Conservation (phyloP, 2,113 vertebrate species). For the Oryzias woworae region DNA sequence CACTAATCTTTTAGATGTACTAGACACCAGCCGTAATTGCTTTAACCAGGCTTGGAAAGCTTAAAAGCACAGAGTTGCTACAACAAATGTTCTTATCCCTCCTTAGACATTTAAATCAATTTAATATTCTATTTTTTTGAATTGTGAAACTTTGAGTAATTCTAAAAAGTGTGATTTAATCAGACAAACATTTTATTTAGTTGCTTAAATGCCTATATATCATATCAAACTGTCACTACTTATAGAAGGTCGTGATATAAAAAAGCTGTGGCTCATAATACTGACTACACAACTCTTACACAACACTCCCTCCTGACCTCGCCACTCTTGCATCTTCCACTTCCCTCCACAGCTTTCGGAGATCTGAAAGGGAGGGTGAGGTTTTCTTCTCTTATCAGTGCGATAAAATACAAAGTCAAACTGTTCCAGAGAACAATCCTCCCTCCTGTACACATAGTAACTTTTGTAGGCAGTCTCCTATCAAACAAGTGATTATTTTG, state of each 20-base stretch:
- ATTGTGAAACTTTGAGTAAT: conserved; percentile 3
- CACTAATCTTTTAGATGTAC: conserved; percentile 30
- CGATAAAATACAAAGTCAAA: conserved; percentile 51
- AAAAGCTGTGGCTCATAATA: conserved; percentile 32
- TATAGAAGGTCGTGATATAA: not conserved
- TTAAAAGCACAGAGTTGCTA: not conserved
- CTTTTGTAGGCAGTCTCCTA: not conserved
- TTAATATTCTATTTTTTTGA: conserved; percentile 13
- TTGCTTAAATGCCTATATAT: not conserved
- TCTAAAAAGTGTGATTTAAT: conserved; percentile 4
- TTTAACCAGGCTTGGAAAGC: conserved; percentile 1
- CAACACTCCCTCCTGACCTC: conserved; percentile 35
- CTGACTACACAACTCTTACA: conserved; percentile 21
- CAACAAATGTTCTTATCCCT: not conserved
- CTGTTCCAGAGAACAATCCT: conserved; percentile 18
- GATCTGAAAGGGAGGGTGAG: conserved; percentile 25
- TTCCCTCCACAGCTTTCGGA: conserved; percentile 13
- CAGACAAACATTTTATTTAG: not conserved
- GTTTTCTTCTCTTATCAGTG: conserved; percentile 54
- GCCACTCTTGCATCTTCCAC: conserved; percentile 6
- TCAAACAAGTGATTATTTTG: not conserved
- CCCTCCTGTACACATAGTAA: conserved; percentile 4
- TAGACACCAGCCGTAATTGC: conserved; percentile 5
- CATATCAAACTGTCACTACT: not conserved
- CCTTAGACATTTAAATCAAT: not conserved